Evolutionary conservation across 2,797 vertebrate genomes (phyloP).

Genomic region (Lindbergichthys nudifrons): DNA sequence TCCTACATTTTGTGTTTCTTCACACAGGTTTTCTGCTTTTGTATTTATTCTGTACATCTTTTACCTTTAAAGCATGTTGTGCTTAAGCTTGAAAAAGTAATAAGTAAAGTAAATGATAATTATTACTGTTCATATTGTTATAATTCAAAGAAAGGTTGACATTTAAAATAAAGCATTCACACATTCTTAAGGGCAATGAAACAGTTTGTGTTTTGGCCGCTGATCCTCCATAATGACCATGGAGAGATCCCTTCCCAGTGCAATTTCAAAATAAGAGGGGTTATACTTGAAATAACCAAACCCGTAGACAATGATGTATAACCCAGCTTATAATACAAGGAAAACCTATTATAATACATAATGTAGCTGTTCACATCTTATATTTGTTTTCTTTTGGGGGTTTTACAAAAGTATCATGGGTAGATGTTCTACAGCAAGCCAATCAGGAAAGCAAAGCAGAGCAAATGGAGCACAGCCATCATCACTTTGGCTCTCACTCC

Average conservation of each 20-base stretch:
- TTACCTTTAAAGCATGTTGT: too few relatives aligned
- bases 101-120: too few relatives aligned
- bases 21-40: too few relatives aligned
- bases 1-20: too few relatives aligned
- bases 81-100: too few relatives aligned
- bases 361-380: background rate
- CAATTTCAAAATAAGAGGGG: background rate
- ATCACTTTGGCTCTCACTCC: slow-evolving; percentile 22
- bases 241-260: background rate
- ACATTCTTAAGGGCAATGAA: background rate
- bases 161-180: background rate
- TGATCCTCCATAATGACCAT: background rate
- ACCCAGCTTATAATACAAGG: background rate
- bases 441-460: slow-evolving; percentile 4
- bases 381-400: background rate
- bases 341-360: background rate
- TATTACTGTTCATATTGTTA: background rate
- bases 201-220: background rate
- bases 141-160: background rate
- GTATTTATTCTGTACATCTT: too few relatives aligned
- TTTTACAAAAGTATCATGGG: background rate
- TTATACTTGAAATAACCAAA: background rate
- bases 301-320: background rate
- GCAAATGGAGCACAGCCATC: slow-evolving; percentile 1
- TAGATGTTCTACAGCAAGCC: background rate